Conservation (phyloP, 2,888 invertebrate species). For the Hirtodrosophila confusa region DNA sequence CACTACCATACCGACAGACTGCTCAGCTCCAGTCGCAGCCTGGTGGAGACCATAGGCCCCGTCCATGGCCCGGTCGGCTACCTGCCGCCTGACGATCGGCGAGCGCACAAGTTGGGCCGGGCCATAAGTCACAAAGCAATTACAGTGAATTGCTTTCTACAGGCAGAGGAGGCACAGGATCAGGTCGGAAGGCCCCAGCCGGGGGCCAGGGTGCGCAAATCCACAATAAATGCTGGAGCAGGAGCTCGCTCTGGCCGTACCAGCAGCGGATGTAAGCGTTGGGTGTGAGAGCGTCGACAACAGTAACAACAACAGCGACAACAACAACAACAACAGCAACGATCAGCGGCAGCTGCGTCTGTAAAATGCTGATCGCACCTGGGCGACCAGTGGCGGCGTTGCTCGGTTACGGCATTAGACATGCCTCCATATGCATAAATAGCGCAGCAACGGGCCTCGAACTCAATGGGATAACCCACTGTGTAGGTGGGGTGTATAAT, state of each 20-base stretch:
- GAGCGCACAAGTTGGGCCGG: conserved; percentile 74
- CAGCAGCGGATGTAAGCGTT: conserved; percentile 51
- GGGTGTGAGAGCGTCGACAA: conserved; percentile 53
- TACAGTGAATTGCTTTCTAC: conserved; percentile 79
- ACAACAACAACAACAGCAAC: conserved; percentile 1
- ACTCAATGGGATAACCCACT: not conserved
- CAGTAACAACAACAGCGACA: conserved; percentile 9
- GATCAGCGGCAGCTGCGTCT: conserved; percentile 37
- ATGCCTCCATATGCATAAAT: conserved; percentile 50
- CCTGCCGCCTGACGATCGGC: conserved; percentile 57
- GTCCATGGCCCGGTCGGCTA: conserved; percentile 36
- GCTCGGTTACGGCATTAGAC: conserved; percentile 41
- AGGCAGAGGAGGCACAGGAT: conserved; percentile 35
- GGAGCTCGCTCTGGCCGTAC: conserved; percentile 44
- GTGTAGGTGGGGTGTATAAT: no score
- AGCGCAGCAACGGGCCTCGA: conserved; percentile 22
- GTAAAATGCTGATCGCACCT: conserved; percentile 41
- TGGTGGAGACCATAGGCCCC: not conserved
- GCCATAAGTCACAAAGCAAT: conserved; percentile 82
- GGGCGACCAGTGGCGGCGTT: conserved; percentile 38
- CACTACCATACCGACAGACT: conserved; percentile 54
- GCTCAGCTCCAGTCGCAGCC: conserved; percentile 16
- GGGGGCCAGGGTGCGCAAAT: not conserved
- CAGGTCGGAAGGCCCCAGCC: conserved; percentile 8
- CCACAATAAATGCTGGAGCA: conserved; percentile 8